Evolutionary conservation across 2,797 vertebrate genomes (phyloP).

Genomic region (Lutjanus campechanus): DNA sequence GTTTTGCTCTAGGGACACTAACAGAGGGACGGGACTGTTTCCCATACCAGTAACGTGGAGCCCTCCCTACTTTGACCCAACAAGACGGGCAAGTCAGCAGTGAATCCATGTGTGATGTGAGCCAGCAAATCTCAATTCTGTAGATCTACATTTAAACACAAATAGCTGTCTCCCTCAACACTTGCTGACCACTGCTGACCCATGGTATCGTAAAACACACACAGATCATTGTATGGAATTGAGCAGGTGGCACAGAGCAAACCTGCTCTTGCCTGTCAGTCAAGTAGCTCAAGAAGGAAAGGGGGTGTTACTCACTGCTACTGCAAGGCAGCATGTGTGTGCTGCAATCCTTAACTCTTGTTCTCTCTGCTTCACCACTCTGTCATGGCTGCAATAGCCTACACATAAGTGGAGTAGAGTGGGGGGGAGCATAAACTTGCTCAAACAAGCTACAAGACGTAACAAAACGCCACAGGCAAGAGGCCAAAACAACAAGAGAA

Average conservation of each 20-base stretch:
- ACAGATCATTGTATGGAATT: slow-evolving; percentile 56
- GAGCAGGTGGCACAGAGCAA: slow-evolving; percentile 74
- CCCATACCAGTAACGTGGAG: slow-evolving; percentile 36
- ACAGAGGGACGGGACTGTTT: slow-evolving; percentile 36
- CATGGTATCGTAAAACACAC: slow-evolving; percentile 53
- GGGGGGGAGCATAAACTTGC: slow-evolving; percentile 46
- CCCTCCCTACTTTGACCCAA: slow-evolving; percentile 25
- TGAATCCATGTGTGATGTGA: slow-evolving; percentile 2
- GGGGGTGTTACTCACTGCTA: slow-evolving; percentile 33
- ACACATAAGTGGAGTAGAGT: slow-evolving; percentile 19
- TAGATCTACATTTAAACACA: slow-evolving; percentile 39
- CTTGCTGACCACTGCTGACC: slow-evolving; percentile 44
- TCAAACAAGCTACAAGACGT: slow-evolving; percentile 67
- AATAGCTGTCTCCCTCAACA: slow-evolving; percentile 30
- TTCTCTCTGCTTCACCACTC: slow-evolving; percentile 40
- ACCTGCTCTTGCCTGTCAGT: slow-evolving; percentile 76
- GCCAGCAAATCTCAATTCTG: slow-evolving; percentile 20
- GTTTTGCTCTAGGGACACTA: slow-evolving; percentile 47
- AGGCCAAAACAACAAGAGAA: slow-evolving; percentile 46
- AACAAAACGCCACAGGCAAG: slow-evolving; percentile 54
- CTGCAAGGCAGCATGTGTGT: slow-evolving; percentile 31
- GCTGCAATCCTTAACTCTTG: slow-evolving; percentile 25
- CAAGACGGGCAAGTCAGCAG: slow-evolving; percentile 28
- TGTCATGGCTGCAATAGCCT: slow-evolving; percentile 40
- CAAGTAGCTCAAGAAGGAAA: slow-evolving; percentile 38